Evolutionary conservation across 2,113 vertebrate genomes (phyloP), one percentile per base, ranked within the genome.

Genomic region (Forbesichthys papilliferus): DNA sequence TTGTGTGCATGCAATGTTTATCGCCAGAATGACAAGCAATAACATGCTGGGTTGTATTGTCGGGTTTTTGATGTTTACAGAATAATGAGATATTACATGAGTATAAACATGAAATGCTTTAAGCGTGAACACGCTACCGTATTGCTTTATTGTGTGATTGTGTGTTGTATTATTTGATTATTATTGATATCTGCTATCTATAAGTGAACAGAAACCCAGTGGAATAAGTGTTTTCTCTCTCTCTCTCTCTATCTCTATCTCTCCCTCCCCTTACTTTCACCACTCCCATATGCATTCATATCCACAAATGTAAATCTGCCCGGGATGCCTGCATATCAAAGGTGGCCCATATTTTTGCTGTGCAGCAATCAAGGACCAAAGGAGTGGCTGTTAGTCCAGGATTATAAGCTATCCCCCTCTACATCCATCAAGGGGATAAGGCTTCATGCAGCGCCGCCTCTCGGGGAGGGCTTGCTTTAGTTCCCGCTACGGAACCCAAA

Each of bases 391-490:
- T 86, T 92, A 90, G 86, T 81, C 79, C 78, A 87, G 89, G 88
- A 93, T 92, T 90, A 91, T 89, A 78, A 81, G 78, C 80, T 74
- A 77, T 77, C 71, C 73, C 61, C 74, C 78, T 77, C 78, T 74
- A 90, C 85, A 90, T 90, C 89, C 89, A 89, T 91, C 88, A 89
- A 82, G 73, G 64, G 86, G 84, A 87, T 91, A 84, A 87, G 85
- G 79, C 78, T 80, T 66, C 77, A 78, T 69, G 79, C 72, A 79
- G 61, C 66, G 78, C 59, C 16, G 77, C 74, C 75, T 82, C 78
- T 82, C 79, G 54, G 64, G 74, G 75, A 80, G 76, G 78, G 75
- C 74, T 66, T 69, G 64, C 81, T 77, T 56, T 42, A 71, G 73
- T 78, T 80, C 69, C 54, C 64, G 88, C 84, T 87, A 72, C 36